Base-by-base conservation (phyloP, 2,888 invertebrate species). In the Caenorhabditis angaria region DNA sequence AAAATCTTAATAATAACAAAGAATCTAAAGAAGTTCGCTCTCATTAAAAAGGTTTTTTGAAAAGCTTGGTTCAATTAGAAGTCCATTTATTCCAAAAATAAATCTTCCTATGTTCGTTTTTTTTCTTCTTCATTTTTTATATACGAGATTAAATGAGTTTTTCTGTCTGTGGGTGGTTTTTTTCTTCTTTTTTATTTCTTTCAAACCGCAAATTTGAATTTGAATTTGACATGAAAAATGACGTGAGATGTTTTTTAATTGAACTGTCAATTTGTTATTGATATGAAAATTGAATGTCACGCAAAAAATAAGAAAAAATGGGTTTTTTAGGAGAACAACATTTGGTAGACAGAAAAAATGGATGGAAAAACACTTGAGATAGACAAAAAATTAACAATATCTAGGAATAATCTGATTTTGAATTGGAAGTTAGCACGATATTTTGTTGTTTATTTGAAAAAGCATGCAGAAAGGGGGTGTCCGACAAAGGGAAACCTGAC, bases 61-160 rank as follows among this genome's bases (percentile, higher is more conserved):
- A 51, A 25, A 25, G 51, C 24, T n/a, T 50, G 50, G 18, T 41
- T 41, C 41, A 41, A 41, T 41, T 41, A 41, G 10, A 14, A 41
- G 41, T 41, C n/a, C n/a, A n/a, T n/a, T 5, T 25, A n/a, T 27
- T 55, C 27, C 28, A 25, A 55, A 55, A 55, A 55, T 55, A 51
- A 51, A 51, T 22, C 51, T 25, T 51, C 22, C 22, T 22, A 41
- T 41, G 41, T 41, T n/a, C n/a, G n/a, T 41, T 32, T 32, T 32
- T 32, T 32, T 32, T 5, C 32, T 12, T 32, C 12, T 41, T 41
- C 41, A 41, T 12, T 18, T 12, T 41, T 41, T 18, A 2, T 41
- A 41, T 10, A 41, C 18, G 41, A 41, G 41, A 41, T 41, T 41
- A 41, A 41, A 41, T 41, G 41, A 41, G 41, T 41, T 41, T 41